Conservation (phyloP, 1,140 invertebrate genomes). For the Brachionus manjavacas region DNA sequence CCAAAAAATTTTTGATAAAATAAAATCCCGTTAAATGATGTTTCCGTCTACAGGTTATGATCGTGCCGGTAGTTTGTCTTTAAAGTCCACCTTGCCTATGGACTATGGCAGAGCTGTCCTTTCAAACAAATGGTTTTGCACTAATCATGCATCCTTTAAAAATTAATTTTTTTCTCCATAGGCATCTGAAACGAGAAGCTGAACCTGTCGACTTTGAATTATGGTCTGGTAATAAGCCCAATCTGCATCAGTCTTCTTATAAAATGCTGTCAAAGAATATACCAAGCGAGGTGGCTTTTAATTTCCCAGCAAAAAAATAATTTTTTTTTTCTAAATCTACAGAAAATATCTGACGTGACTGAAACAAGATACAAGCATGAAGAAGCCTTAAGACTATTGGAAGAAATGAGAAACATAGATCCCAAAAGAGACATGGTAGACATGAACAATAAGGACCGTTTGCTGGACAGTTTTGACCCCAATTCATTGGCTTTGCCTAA, state of each 20-base stretch:
- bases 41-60: constrained; percentile 4
- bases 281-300: background rate
- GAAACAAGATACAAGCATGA: constrained; percentile 13
- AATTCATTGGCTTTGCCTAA: background rate
- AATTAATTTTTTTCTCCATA: background rate
- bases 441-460: background rate
- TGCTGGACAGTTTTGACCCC: background rate
- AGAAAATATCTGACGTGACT: background rate
- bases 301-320: background rate
- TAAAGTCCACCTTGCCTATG: constrained; percentile 3
- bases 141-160: too few relatives aligned
- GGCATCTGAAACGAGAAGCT: constrained; percentile 35
- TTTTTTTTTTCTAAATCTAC: background rate
- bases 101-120: constrained; percentile 38
- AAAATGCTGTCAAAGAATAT: constrained; percentile 6
- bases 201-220: constrained; percentile 30
- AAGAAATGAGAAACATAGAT: constrained; percentile 10
- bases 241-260: constrained; percentile 33
- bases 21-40: background rate
- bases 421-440: background rate
- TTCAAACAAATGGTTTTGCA: constrained; percentile 37
- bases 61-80: background rate
- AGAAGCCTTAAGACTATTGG: background rate
- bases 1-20: background rate
- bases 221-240: background rate